These are phyloP conservation scores for Physocephala rufipes DNA, from an alignment of 2,888 invertebrate species.

Conservation along the genomic window DNA sequence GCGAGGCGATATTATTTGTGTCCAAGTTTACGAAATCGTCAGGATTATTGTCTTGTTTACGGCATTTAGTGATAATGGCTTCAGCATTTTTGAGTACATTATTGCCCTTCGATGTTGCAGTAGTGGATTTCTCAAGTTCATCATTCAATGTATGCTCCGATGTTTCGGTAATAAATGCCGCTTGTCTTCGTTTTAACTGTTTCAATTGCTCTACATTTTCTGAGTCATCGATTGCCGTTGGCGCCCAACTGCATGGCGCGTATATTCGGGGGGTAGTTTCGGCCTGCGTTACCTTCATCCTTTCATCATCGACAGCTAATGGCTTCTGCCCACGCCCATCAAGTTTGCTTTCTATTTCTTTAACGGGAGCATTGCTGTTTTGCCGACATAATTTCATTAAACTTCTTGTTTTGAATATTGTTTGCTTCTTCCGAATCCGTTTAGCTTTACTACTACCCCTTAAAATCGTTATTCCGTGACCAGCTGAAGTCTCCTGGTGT, in stretches of 20 bases:
- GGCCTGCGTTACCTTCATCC: not conserved
- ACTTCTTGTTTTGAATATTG: not conserved
- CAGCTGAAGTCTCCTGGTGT: not conserved
- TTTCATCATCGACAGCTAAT: constrained; percentile 1
- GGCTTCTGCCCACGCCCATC: not conserved
- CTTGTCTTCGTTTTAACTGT: not conserved
- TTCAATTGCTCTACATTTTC: not conserved
- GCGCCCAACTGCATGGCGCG: not conserved
- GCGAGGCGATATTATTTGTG: not conserved
- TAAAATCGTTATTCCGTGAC: not conserved
- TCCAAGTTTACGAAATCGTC: not conserved
- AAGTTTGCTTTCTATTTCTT: not conserved
- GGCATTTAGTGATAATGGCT: not conserved
- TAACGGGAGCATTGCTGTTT: not conserved
- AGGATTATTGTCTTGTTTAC: not conserved
- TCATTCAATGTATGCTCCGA: not conserved
- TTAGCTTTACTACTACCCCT: constrained; percentile 3
- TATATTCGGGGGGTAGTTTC: not conserved
- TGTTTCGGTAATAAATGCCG: not conserved
- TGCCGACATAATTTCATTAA: constrained; percentile 15
- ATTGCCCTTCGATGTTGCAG: not conserved
- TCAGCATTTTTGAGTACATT: not conserved
- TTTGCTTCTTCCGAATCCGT: not conserved
- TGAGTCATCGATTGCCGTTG: not conserved
- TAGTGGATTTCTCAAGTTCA: not conserved